Base-by-base conservation (phyloP, 2,113 vertebrate species). In the Emydura subglobosa region DNA sequence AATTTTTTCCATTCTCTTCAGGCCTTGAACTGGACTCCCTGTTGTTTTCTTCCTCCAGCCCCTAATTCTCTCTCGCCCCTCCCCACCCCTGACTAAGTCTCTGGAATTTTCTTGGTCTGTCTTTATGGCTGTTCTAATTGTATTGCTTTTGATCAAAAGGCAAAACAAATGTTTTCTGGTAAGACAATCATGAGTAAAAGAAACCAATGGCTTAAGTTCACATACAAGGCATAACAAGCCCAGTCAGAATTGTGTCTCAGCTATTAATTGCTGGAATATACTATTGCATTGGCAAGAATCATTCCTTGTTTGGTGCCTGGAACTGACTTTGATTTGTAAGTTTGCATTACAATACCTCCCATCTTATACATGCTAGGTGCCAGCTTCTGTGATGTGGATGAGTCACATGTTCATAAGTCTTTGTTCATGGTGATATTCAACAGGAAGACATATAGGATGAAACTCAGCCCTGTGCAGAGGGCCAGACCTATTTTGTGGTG, bases 121-220 rank as follows among this genome's bases (percentile, higher is more conserved):
- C 82, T 93, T 94, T 86, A 39, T 29, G 91, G 6, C 1, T 1
- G 79, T 47, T 89, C 87, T 55, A 14, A 79, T 61, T 84, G 83
- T 84, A 90, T 89, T 6, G 2, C 14, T 96, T 96, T 79, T 91
- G 21, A 19, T 74, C 42, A 86, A 78, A 44, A 82, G 80, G 74
- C 92, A 88, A 86, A 95, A 85, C 0, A 91, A 90, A 81, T 92
- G 91, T 85, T 91, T 97, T 92, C 79, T 83, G 89, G 76, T 53
- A 93, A 74, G 42, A 91, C 9, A 61, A 59, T 83, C 87, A 80
- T 29, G 82, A 14, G 25, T 90, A 94, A 54, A 93, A 81, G 10
- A 39, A 93, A 86, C 76, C 22, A 51, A 81, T 89, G 6, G 81
- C 19, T 85, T 95, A 22, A 83, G 54, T 95, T 97, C 19, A 89